phyloP scores from a whole-genome alignment of 2,797 vertebrate genomes.

The Syngnathus acus region DNA sequence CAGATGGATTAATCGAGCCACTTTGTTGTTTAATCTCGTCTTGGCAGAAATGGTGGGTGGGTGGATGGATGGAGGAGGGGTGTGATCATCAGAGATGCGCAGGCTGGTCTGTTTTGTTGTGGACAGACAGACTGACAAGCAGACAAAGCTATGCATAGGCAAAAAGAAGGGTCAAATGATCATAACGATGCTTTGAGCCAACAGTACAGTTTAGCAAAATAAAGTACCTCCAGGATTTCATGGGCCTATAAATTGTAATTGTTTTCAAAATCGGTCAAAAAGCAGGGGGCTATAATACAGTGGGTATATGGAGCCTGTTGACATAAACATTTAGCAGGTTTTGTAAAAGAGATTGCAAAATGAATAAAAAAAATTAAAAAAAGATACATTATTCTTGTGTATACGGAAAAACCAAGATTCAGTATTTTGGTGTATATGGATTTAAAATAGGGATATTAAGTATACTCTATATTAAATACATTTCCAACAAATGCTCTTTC shows the following conservation, averaged over 20 bases:
- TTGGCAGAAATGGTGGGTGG: constrained; percentile 66
- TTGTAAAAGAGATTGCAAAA: too few species aligned
- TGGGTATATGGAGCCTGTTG: too few species aligned
- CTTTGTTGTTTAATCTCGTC: constrained; percentile 75
- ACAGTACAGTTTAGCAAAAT: constrained; percentile 9
- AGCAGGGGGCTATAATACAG: constrained; percentile 7
- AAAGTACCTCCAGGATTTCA: not conserved
- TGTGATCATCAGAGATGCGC: constrained; percentile 52
- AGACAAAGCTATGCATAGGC: constrained; percentile 29
- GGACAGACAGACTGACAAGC: constrained; percentile 41
- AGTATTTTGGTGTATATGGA: too few species aligned
- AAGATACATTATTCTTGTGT: too few species aligned
- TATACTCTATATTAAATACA: too few species aligned
- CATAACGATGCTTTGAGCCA: constrained; percentile 16
- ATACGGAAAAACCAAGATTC: too few species aligned
- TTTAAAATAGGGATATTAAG: too few species aligned
- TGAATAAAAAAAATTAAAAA: too few species aligned
- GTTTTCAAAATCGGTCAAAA: not conserved
- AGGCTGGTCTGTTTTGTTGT: constrained; percentile 57
- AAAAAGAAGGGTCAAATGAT: constrained; percentile 40
- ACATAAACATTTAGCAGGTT: too few species aligned
- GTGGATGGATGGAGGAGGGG: constrained; percentile 45
- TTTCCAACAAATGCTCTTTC: too few species aligned
- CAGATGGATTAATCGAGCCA: constrained; percentile 71
- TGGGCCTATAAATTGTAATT: too few species aligned